Evolutionary conservation across 2,797 vertebrate species (phyloP).

Genomic region (Chiropotes sagulatus): DNA sequence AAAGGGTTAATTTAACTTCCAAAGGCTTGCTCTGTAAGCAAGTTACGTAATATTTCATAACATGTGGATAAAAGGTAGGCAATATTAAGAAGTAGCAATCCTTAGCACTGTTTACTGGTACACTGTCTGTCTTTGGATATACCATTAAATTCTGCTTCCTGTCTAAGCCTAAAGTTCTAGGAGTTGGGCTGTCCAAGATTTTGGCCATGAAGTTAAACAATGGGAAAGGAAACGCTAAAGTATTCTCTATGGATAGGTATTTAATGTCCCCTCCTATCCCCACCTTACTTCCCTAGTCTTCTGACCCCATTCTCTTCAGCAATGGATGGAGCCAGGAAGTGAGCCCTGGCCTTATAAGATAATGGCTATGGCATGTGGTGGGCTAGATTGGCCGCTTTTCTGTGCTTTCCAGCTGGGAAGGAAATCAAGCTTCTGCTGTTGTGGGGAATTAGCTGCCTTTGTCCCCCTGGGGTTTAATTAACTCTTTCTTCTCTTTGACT

Average conservation of each 20-base stretch:
- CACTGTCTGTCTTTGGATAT: background rate
- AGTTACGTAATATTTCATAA: slow-evolving; percentile 18
- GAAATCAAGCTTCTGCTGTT: slow-evolving; percentile 65
- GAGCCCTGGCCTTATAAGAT: slow-evolving; percentile 36
- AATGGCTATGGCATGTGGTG: slow-evolving; percentile 67
- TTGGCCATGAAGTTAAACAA: slow-evolving; percentile 58
- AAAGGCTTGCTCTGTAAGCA: slow-evolving; percentile 34
- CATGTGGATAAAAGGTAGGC: background rate
- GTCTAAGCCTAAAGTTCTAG: background rate
- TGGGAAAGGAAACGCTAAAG: slow-evolving; percentile 41
- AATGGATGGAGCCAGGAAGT: slow-evolving; percentile 66
- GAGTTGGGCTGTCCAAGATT: slow-evolving; percentile 43
- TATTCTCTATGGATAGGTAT: slow-evolving; percentile 38
- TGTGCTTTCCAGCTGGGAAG: slow-evolving; percentile 73
- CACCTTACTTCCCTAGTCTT: slow-evolving; percentile 65
- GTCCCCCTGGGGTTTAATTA: slow-evolving; percentile 62
- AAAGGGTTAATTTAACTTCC: slow-evolving; percentile 59
- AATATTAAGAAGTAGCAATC: background rate
- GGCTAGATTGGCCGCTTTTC: slow-evolving; percentile 49
- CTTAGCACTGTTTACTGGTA: background rate
- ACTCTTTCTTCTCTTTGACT: slow-evolving; percentile 47
- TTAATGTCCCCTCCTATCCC: background rate
- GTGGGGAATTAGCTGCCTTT: slow-evolving; percentile 34
- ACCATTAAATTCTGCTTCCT: slow-evolving; percentile 43
- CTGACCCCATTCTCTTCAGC: slow-evolving; percentile 53